Percentiles rank a stretch among this genome's conserved stretches.
These are phyloP conservation scores for Bombus consobrinus DNA, from an alignment of 1,140 invertebrate species.

Conservation along the genomic window DNA sequence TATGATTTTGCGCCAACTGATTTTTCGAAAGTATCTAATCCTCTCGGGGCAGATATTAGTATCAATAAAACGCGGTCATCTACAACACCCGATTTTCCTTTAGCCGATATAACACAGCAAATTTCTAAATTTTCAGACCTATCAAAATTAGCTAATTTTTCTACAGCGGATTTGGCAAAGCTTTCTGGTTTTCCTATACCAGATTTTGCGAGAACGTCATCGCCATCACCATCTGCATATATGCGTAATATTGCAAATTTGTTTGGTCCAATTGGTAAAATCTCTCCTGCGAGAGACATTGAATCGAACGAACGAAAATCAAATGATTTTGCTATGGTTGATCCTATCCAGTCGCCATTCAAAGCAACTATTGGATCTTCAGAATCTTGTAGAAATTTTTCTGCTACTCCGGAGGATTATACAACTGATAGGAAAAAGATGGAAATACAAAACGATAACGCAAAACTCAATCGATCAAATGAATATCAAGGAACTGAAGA, in stretches of 20 bases:
- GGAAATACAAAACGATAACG: slow-evolving; percentile 57
- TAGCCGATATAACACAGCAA: slow-evolving; percentile 77
- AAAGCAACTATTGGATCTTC: slow-evolving; percentile 62
- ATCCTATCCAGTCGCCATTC: slow-evolving; percentile 67
- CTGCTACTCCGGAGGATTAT: slow-evolving; percentile 68
- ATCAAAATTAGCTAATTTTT: slow-evolving; percentile 74
- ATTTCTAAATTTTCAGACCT: slow-evolving; percentile 76
- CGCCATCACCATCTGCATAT: slow-evolving; percentile 77
- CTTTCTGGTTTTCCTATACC: slow-evolving; percentile 77
- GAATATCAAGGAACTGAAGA: slow-evolving; percentile 76
- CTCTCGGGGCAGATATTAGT: slow-evolving; percentile 55
- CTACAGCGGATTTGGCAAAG: slow-evolving; percentile 77
- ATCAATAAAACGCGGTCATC: slow-evolving; percentile 66
- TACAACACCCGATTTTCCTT: slow-evolving; percentile 72
- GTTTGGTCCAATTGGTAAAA: slow-evolving; percentile 77
- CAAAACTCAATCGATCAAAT: slow-evolving; percentile 68
- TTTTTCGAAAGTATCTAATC: slow-evolving; percentile 72
- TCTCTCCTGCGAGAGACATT: slow-evolving; percentile 59
- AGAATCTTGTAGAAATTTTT: slow-evolving; percentile 65
- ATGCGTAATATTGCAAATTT: slow-evolving; percentile 80
- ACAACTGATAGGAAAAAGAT: slow-evolving; percentile 74
- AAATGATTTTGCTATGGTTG: slow-evolving; percentile 70
- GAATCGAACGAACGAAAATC: slow-evolving; percentile 72
- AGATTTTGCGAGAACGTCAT: slow-evolving; percentile 78
- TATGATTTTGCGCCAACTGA: slow-evolving; percentile 76